Evolutionary conservation across 2,113 vertebrate species (phyloP), one percentile per base, ranked within the genome.

Genomic region (Astur gentilis): DNA sequence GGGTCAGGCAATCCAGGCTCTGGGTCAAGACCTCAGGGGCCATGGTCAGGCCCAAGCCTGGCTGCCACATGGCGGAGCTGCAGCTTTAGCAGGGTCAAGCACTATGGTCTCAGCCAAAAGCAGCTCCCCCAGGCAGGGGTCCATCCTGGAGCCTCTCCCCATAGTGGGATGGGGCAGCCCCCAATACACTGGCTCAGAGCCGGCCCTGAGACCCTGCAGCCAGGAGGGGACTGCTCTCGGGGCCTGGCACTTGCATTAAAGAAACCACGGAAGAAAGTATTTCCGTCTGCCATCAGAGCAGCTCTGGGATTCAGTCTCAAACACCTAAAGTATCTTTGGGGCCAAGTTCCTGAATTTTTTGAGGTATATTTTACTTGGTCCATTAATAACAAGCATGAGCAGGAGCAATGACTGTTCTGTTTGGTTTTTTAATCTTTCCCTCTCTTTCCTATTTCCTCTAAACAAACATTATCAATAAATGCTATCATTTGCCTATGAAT

Each of bases 111-210:
- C 67, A 72, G 73, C 26, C 64, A 58, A 58, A 58, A 62, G 58
- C 69, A 94, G 73, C 22, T 81, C 29, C 42, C 13, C 6, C 4
- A 7, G 57, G 31, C 62, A 80, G 34, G 7, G 31, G 3, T 49
- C 18, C 1, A 13, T 44, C 34, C 49, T 32, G 45, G 36, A 62
- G 57, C 36, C 10, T 67, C 42, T 72, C 3, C 38, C 26, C 3
- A 6, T 47, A 44, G 49, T 1, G 4, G 76, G n/a, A 52, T 1
- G 0, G 0, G 26, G 9, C 81, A 79, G 19, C 4, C 11, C 23
- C 11, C 13, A 7, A 12, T 29, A 6, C 13, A 16, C 11, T 9
- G 11, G 16, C 19, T 22, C 66, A 27, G 34, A 62, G 32, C 15
- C 3, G 6, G 32, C 45, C 26, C 67, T 22, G 34, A 78, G 50